Evolutionary conservation across 2,113 vertebrate species (phyloP).

Genomic region (Phycodurus eques): DNA sequence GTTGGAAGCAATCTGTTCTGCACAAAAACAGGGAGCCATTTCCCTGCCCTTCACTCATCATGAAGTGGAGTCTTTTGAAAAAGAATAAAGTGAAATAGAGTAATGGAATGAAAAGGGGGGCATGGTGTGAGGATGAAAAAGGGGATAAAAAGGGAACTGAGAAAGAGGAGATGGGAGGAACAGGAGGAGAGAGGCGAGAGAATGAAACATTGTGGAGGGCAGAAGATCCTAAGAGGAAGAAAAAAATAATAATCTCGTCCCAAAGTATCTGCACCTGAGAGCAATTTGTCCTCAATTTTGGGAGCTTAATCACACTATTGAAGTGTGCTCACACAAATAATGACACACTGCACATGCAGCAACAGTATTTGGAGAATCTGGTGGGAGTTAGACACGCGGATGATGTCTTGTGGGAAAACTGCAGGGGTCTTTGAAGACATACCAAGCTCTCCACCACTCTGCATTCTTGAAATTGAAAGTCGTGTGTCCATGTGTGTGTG

Average conservation of each 20-base stretch:
- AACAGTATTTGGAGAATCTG: conserved; percentile 47
- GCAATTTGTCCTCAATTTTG: conserved; percentile 73
- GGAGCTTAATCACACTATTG: conserved; percentile 64
- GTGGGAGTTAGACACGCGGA: conserved; percentile 68
- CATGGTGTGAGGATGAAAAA: conserved; percentile 32
- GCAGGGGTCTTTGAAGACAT: conserved; percentile 71
- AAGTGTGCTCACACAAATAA: conserved; percentile 54
- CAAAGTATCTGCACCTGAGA: conserved; percentile 71
- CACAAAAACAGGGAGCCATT: conserved; percentile 48
- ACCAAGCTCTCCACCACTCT: conserved; percentile 46
- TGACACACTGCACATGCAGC: conserved; percentile 22
- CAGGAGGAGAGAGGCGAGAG: background rate
- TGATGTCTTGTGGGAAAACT: conserved; percentile 71
- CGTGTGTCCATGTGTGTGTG: conserved; percentile 14
- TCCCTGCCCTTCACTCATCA: conserved; percentile 32
- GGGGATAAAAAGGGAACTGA: conserved; percentile 18
- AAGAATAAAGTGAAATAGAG: conserved; percentile 7
- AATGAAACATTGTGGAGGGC: conserved; percentile 17
- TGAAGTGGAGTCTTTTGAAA: conserved; percentile 42
- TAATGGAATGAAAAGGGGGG: conserved; percentile 56
- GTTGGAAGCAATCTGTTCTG: conserved; percentile 58
- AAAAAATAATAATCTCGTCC: conserved; percentile 57
- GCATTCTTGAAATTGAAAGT: conserved; percentile 41
- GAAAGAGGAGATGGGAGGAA: conserved; percentile 21
- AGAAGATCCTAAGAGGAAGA: background rate